Percentiles rank a stretch among this genome's conserved stretches.
These are phyloP conservation scores for Crematogaster levior DNA, from an alignment of 2,888 invertebrate species.

Conservation along the genomic window DNA sequence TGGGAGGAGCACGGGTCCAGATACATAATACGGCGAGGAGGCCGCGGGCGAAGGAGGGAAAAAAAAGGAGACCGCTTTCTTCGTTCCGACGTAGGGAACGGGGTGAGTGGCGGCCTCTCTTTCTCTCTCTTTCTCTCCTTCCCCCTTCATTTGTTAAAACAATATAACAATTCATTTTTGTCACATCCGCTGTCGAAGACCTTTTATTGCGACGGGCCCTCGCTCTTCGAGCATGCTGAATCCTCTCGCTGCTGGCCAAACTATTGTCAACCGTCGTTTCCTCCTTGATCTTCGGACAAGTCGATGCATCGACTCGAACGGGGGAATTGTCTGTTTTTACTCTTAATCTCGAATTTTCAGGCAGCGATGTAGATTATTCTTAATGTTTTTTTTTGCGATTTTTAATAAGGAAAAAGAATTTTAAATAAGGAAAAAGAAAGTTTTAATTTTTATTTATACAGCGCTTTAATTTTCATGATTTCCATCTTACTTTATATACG, in stretches of 20 bases:
- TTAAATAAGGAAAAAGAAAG: neutral
- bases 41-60: constrained; percentile 61
- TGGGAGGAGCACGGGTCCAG: constrained; percentile 70
- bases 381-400: neutral
- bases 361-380: neutral
- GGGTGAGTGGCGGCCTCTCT: constrained; percentile 46
- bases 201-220: constrained; percentile 77
- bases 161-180: constrained; percentile 85
- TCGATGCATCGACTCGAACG: neutral
- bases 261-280: constrained; percentile 72
- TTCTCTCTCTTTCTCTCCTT: neutral
- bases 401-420: neutral
- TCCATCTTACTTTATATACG: neutral
- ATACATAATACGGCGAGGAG: constrained; percentile 78
- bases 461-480: neutral
- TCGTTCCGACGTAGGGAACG: constrained; percentile 33
- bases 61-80: constrained; percentile 55
- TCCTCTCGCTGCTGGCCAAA: constrained; percentile 74
- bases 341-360: neutral
- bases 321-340: neutral
- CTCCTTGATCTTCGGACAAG: neutral
- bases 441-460: neutral
- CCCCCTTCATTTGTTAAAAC: constrained; percentile 84
- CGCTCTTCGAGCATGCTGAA: constrained; percentile 64
- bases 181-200: constrained; percentile 81